A percentile compares a stretch with the other conserved stretches of the same genome.
Conservation (phyloP, 2,797 vertebrate species). For the Urophycis tenuis region DNA sequence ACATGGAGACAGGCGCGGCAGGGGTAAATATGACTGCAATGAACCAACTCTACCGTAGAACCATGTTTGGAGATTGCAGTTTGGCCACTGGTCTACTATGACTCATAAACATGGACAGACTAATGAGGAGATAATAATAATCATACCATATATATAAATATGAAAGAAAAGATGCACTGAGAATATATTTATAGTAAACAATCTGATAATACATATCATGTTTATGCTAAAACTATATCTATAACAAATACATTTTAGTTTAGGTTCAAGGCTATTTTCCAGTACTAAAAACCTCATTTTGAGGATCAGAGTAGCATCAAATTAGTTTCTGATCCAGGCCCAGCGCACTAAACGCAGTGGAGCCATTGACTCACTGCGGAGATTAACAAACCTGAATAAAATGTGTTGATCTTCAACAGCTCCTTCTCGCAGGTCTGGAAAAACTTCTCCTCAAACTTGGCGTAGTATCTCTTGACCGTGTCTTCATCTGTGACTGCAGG, state of each 20-base stretch:
- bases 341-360: not conserved
- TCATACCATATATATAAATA: not conserved
- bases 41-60: constrained; percentile 23
- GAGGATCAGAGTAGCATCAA: not conserved
- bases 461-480: constrained; percentile 95
- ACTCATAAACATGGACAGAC: not conserved
- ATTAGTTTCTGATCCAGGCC: no score
- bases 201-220: not conserved
- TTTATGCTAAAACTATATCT: not conserved
- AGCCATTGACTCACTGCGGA: not conserved
- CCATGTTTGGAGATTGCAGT: constrained; percentile 20
- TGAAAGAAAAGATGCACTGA: no score
- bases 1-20: constrained; percentile 37
- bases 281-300: not conserved
- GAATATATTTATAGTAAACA: not conserved
- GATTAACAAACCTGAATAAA: constrained; percentile 88
- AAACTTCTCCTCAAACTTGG: constrained; percentile 98
- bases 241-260: not conserved
- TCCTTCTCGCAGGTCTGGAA: constrained; percentile 99
- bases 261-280: not conserved
- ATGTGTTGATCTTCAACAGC: constrained; percentile 99
- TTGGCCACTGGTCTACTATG: constrained; percentile 1
- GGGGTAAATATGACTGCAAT: constrained; percentile 16
- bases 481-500: constrained; percentile 90
- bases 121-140: constrained; percentile 7